Evolutionary conservation across 2,113 vertebrate species (phyloP).

Genomic region (Cariama cristata): DNA sequence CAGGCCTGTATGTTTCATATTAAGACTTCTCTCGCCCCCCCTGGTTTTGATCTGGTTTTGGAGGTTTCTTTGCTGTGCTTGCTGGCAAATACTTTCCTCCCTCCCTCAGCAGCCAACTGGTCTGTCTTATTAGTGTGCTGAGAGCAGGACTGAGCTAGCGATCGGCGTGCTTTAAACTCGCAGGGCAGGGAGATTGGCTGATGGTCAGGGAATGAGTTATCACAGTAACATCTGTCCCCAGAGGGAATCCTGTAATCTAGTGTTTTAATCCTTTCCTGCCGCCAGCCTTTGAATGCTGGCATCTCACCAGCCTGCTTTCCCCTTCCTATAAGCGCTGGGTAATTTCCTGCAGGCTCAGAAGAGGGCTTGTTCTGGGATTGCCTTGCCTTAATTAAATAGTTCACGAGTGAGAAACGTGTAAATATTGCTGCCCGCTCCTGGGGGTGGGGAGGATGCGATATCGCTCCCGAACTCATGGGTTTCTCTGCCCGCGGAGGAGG

Average conservation of each 20-base stretch:
- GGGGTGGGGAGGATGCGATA: neutral
- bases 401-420: neutral
- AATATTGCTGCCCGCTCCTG: neutral
- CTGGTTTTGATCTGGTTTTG: neutral
- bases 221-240: neutral
- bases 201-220: neutral
- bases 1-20: neutral
- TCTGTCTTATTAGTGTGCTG: neutral
- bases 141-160: neutral
- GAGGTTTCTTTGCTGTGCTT: neutral
- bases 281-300: neutral
- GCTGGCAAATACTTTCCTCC: neutral
- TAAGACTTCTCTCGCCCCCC: neutral
- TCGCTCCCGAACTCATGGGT: neutral
- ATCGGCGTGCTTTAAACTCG: neutral
- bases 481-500: neutral
- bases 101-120: neutral
- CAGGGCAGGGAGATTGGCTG: neutral
- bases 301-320: neutral
- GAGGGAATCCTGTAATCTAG: conserved; percentile 33
- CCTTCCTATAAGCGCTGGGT: neutral
- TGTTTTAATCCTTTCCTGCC: conserved; percentile 45
- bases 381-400: neutral
- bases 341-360: neutral
- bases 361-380: neutral